These are phyloP conservation scores for Micrasema longulum DNA, from an alignment of 1,140 invertebrate genomes.

Conservation along the genomic window DNA sequence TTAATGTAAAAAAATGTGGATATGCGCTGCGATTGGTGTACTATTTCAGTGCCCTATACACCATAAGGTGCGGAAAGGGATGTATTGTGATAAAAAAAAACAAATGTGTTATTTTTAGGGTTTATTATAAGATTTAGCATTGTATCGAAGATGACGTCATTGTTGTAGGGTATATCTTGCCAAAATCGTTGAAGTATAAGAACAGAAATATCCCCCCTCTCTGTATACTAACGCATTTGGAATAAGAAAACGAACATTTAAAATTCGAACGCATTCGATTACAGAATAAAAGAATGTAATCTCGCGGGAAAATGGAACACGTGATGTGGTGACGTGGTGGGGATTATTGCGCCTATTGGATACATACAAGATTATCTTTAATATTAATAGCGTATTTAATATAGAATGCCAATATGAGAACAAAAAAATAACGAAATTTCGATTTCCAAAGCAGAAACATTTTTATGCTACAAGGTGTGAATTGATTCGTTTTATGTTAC, in stretches of 20 bases:
- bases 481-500: background rate
- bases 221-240: background rate
- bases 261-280: conserved; percentile 54
- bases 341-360: background rate
- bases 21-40: no score
- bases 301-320: conserved; percentile 46
- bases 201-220: no score
- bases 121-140: no score
- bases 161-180: no score
- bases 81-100: no score
- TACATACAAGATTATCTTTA: conserved; percentile 40
- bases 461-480: background rate
- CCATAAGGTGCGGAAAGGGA: no score
- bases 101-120: no score
- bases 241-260: conserved; percentile 48
- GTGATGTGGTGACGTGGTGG: conserved; percentile 42
- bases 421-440: background rate
- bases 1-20: no score
- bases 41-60: no score
- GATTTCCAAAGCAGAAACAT: background rate
- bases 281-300: conserved; percentile 53
- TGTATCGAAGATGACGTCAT: no score
- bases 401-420: conserved; percentile 18
- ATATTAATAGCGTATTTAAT: conserved; percentile 54
- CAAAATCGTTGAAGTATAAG: no score